Evolutionary conservation across 2,797 vertebrate species (phyloP).

Genomic region (Oceanodroma leucorhoa): DNA sequence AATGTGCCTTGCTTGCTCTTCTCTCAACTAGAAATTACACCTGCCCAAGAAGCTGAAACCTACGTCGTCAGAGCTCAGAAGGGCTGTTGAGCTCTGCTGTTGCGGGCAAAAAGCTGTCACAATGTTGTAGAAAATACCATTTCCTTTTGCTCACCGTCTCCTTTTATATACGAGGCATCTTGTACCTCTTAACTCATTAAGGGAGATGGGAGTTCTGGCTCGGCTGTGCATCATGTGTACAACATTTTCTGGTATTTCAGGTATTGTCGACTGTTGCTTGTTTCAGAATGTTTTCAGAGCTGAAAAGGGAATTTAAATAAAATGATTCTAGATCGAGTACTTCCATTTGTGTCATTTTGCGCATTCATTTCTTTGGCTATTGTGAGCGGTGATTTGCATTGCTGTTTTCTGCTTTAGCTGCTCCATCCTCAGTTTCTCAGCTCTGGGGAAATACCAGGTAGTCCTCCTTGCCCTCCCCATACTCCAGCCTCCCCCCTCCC

Average conservation of each 20-base stretch:
- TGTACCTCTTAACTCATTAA: too few relatives aligned
- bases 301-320: background rate
- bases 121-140: rapidly evolving
- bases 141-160: rapidly evolving
- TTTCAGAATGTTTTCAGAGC: background rate
- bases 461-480: too few relatives aligned
- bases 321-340: background rate
- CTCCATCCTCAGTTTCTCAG: background rate
- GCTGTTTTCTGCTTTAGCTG: background rate
- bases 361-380: background rate
- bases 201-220: background rate
- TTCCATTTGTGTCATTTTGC: background rate
- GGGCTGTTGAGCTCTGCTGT: rapidly evolving
- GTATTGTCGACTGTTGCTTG: too few relatives aligned
- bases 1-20: background rate
- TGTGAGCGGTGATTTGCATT: background rate
- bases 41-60: background rate
- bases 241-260: background rate
- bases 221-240: rapidly evolving
- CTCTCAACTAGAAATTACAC: too few relatives aligned
- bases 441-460: background rate
- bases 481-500: too few relatives aligned
- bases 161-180: rapidly evolving
- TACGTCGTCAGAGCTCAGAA: too few relatives aligned
- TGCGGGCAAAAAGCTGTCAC: background rate